Evolutionary conservation across 2,888 invertebrate genomes (phyloP).

Genomic region (Dicycla oo): DNA sequence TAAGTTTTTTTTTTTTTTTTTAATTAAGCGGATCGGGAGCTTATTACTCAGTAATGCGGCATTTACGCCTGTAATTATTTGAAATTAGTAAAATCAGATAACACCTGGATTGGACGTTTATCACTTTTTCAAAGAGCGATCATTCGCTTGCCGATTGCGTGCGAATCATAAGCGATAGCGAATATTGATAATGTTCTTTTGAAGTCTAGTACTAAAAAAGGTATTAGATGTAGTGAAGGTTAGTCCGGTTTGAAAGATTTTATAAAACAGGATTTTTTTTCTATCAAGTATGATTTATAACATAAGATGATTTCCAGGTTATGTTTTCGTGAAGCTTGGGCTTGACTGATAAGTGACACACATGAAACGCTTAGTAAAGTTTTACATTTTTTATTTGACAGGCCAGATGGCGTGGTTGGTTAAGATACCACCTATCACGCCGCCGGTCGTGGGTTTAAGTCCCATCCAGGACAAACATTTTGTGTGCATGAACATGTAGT

Average conservation of each 20-base stretch:
- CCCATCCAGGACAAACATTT: no score
- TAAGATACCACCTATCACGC: no score
- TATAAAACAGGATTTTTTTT: not conserved
- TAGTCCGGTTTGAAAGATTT: not conserved
- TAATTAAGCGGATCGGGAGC: slow-evolving; percentile 50
- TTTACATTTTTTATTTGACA: not conserved
- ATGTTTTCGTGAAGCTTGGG: not conserved
- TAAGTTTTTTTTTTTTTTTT: no score
- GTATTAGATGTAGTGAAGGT: no score
- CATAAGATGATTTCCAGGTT: not conserved
- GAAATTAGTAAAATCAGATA: slow-evolving; percentile 69
- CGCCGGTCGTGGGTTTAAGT: no score
- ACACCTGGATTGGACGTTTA: slow-evolving; percentile 62
- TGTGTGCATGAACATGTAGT: no score
- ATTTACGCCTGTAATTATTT: slow-evolving; percentile 61
- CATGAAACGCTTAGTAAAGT: not conserved
- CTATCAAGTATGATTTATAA: not conserved
- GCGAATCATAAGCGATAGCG: slow-evolving; percentile 44
- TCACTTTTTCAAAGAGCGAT: slow-evolving; percentile 67
- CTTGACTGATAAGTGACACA: not conserved
- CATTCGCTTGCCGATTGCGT: slow-evolving; percentile 48
- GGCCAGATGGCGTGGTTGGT: no score
- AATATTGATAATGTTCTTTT: slow-evolving; percentile 26
- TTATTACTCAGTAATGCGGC: slow-evolving; percentile 46
- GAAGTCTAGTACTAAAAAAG: slow-evolving; percentile 7